Evolutionary conservation across 2,113 vertebrate species (phyloP), one percentile per base, ranked within the genome.

Genomic region (Sarotherodon lohbergeri): DNA sequence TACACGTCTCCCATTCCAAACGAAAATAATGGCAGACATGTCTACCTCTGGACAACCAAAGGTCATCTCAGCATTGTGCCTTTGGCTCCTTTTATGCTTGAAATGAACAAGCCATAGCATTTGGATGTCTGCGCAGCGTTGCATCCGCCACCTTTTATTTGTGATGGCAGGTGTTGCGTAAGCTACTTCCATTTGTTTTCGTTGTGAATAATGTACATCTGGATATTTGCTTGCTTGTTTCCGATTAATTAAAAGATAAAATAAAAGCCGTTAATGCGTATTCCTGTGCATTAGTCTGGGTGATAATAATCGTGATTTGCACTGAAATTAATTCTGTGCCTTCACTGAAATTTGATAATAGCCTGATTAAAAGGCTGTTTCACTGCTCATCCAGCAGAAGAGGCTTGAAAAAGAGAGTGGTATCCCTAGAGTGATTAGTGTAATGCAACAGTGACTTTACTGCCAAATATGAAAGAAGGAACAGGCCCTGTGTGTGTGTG

Each of bases 341-440:
- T 43, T 87, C n/a, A 34, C 46, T 85, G 57, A 88, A 52, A 92
- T 81, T 39, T 84, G 52, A 87, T 90, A 90, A 94, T 76, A 86
- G 86, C 41, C 54, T 86, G 41, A 92, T 93, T 91, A 84, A 89
- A 82, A 90, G 41, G 32, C 46, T 46, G 14, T 54, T 83, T 86
- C 71, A 66, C 52, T 89, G 68, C 52, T 82, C 54, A 85, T 73
- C 48, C 68, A 88, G 57, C 78, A 82, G 66, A 91, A 86, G 63
- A 83, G 6, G 14, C 5, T 78, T 83, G 34, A 71, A 76, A 82
- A 79, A 39, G 7, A 83, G 50, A 54, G 52, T 56, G 29, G 50
- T n/a, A 89, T 81, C 54, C 17, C 34, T 78, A 52, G 73, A 83
- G 82, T 13, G 36, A 88, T 68, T 50, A 41, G 27, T 39, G 50